Evolutionary conservation across 2,113 vertebrate species (phyloP), one percentile per base, ranked within the genome.

Genomic region (Chlorodrepanis virens): DNA sequence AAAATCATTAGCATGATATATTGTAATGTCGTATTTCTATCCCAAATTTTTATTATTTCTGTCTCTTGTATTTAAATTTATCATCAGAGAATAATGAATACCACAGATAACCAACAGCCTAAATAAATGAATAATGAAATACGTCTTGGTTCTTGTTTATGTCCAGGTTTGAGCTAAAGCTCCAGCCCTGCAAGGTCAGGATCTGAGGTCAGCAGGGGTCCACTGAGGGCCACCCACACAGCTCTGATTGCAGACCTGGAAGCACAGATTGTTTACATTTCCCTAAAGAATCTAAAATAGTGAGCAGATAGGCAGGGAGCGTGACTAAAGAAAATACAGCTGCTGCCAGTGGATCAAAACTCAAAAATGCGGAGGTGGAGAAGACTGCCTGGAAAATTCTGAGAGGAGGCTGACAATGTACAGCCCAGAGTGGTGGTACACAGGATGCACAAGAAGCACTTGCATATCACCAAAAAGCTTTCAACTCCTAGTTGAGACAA

Each of bases 321-420:
- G 33, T 92, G 88, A 89, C 94, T 96, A 95, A 96, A 95, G 93
- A 95, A 93, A 96, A 95, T 90, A 96, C 94, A 96, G 96, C 94
- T 96, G 96, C 86, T 95, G 93, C 90, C 80, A 86, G 52, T 52
- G 52, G 68, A 92, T 91, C 85, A 86, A 47, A 91, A 88, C 83
- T 92, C 78, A 49, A 18, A 93, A 70, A 78, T 15, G 56, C 0
- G 0, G 94, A 93, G 79, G 60, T 90, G 68, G 71, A 78, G 75
- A 90, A 42, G 75, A 8, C 56, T 74, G 90, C 31, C 71, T 90
- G 83, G 47, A 94, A 64, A 63, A 56, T 44, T 61, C 42, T 71
- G 74, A 60, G 68, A 80, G 71, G 12, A 78, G 52, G 42, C 80
- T 70, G 75, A 28, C 44, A 47, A 22, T 5, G 50, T 39, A 21